phyloP scores from a whole-genome alignment of 2,113 vertebrate species.

The Coryphaenoides rupestris region DNA sequence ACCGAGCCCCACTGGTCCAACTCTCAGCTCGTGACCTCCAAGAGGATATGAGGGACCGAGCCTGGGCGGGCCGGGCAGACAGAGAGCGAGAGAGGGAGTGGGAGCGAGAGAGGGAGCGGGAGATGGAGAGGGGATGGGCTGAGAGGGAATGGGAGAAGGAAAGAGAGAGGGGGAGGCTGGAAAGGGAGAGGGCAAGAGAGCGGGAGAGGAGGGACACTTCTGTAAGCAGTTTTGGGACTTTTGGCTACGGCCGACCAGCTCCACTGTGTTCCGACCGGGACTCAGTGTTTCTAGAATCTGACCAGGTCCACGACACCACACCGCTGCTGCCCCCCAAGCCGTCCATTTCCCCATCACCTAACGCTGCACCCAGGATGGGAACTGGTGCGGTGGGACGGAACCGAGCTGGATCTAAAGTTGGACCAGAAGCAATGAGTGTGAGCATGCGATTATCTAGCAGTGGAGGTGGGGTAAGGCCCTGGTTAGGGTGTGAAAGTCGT shows the following conservation, averaged over 20 bases:
- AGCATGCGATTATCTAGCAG: slow-evolving; percentile 48
- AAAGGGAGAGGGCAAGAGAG: slow-evolving; percentile 62
- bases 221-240: slow-evolving; percentile 51
- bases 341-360: slow-evolving; percentile 59
- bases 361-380: slow-evolving; percentile 62
- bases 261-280: slow-evolving; percentile 59
- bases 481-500: slow-evolving; percentile 30
- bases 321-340: slow-evolving; percentile 64
- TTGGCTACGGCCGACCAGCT: slow-evolving; percentile 55
- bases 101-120: slow-evolving; percentile 48
- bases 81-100: slow-evolving; percentile 58
- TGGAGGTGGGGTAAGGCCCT: slow-evolving; percentile 43
- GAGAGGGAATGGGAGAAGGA: slow-evolving; percentile 63
- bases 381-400: slow-evolving; percentile 59
- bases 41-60: slow-evolving; percentile 57
- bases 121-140: slow-evolving; percentile 66
- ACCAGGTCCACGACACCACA: slow-evolving; percentile 66
- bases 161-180: slow-evolving; percentile 55
- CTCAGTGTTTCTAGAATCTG: slow-evolving; percentile 63
- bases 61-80: slow-evolving; percentile 47
- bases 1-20: slow-evolving; percentile 57
- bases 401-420: slow-evolving; percentile 56
- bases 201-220: slow-evolving; percentile 54
- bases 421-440: slow-evolving; percentile 32
- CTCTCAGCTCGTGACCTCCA: slow-evolving; percentile 73